Conservation (phyloP, 1,140 invertebrate genomes). For the Drosophila nigromelanica region DNA sequence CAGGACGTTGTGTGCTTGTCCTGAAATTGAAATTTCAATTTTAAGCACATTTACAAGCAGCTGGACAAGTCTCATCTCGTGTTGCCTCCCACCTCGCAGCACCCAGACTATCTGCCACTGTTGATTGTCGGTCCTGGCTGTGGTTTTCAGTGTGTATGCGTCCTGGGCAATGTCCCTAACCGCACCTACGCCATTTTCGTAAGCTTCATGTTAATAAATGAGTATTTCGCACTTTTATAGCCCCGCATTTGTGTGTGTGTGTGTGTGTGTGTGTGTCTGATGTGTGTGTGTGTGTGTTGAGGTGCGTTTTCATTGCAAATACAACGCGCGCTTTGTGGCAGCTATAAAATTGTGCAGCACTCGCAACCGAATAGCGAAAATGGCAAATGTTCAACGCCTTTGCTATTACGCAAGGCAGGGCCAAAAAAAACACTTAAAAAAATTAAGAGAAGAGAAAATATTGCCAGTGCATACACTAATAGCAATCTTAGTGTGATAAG, state of each 20-base stretch:
- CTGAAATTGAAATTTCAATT: slow-evolving; percentile 62
- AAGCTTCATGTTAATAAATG: slow-evolving; percentile 63
- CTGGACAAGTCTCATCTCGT: slow-evolving; percentile 39
- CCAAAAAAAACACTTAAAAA: slow-evolving; percentile 9
- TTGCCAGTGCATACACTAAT: too few species aligned
- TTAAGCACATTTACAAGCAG: slow-evolving; percentile 55
- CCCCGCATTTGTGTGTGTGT: slow-evolving; percentile 16
- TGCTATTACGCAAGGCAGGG: slow-evolving; percentile 41
- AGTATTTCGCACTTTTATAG: slow-evolving; percentile 59
- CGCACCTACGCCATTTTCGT: slow-evolving; percentile 58
- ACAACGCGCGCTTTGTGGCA: slow-evolving; percentile 35
- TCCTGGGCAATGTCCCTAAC: slow-evolving; percentile 38
- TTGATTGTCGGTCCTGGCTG: slow-evolving; percentile 34
- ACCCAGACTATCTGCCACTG: slow-evolving; percentile 13
- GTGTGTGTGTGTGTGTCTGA: slow-evolving; percentile 1
- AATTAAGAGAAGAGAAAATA: slow-evolving; percentile 20
- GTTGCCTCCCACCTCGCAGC: background rate
- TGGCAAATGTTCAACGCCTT: slow-evolving; percentile 52
- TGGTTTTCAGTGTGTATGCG: slow-evolving; percentile 29
- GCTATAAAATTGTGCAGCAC: slow-evolving; percentile 53
- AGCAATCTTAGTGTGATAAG: too few species aligned
- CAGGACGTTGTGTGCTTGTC: slow-evolving; percentile 39
- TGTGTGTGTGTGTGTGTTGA: slow-evolving; percentile 28
- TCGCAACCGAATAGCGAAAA: slow-evolving; percentile 37
- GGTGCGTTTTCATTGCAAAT: slow-evolving; percentile 52